phyloP scores from a whole-genome alignment of 2,797 vertebrate genomes.

The Margarornis squamiger region DNA sequence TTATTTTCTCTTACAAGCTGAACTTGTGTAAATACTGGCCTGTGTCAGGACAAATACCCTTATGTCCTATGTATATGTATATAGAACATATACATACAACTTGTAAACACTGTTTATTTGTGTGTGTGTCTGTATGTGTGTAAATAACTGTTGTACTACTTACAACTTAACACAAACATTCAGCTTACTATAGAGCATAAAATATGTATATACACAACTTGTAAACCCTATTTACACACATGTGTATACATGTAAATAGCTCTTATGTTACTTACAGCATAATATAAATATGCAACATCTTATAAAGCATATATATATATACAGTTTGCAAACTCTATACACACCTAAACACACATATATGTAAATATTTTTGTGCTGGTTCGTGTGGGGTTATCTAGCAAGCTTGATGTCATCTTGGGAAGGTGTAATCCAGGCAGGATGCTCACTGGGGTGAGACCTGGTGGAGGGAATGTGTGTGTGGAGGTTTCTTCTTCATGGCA shows the following conservation, averaged over 20 bases:
- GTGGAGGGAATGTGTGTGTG: accelerated
- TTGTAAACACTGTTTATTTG: not conserved
- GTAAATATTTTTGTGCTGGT: not conserved
- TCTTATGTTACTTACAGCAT: not conserved
- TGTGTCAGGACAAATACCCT: not conserved
- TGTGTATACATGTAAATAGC: not conserved
- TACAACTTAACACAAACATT: not conserved
- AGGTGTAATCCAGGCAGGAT: not conserved
- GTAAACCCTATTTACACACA: not conserved
- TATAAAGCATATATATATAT: not conserved
- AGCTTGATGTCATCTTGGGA: not conserved
- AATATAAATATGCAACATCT: not conserved
- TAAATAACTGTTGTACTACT: not conserved
- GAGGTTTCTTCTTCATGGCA: not conserved
- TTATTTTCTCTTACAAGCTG: not conserved
- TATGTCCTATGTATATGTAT: not conserved
- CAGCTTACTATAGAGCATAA: not conserved
- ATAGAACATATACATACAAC: not conserved
- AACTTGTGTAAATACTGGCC: not conserved
- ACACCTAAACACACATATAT: no score
- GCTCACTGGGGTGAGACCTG: not conserved
- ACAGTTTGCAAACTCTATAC: not conserved
- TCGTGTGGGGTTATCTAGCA: not conserved
- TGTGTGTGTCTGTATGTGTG: no score
- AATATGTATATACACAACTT: not conserved